Evolutionary conservation across 2,888 invertebrate genomes (phyloP).

Genomic region (Azorinus chamasolen): DNA sequence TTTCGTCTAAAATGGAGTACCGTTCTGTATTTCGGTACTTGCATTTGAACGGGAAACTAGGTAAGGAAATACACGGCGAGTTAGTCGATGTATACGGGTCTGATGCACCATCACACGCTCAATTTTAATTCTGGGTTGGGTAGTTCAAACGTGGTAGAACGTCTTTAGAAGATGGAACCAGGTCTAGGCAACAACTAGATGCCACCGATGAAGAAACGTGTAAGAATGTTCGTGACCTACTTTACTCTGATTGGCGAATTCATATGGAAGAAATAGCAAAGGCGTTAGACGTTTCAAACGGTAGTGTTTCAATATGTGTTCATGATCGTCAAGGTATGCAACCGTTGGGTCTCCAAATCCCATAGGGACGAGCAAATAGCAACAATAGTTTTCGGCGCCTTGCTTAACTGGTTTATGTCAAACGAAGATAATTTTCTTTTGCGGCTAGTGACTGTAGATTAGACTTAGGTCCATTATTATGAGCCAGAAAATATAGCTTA

Average conservation of each 20-base stretch:
- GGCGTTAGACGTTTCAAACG: neutral
- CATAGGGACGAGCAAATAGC: too few relatives aligned
- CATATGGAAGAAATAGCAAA: constrained; percentile 1
- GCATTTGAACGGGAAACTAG: neutral
- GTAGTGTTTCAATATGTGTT: neutral
- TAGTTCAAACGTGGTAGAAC: neutral
- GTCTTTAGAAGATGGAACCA: too few relatives aligned
- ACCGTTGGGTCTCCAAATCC: too few relatives aligned
- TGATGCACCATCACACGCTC: neutral
- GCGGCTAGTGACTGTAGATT: neutral
- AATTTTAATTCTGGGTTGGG: neutral
- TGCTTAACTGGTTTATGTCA: neutral
- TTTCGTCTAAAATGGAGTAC: constrained; percentile 1
- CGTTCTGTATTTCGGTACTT: neutral
- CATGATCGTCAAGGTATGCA: too few relatives aligned
- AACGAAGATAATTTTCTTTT: constrained; percentile 2
- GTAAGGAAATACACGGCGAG: neutral
- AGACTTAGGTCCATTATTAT: neutral
- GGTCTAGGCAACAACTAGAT: too few relatives aligned
- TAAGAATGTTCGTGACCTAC: neutral
- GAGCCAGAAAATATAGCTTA: neutral
- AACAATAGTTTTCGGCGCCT: too few relatives aligned
- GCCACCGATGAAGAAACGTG: too few relatives aligned
- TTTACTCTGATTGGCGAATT: neutral
- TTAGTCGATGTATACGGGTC: neutral